Evolutionary conservation across 2,113 vertebrate genomes (phyloP), one percentile per base, ranked within the genome.

Genomic region (Seriola aureovittata): DNA sequence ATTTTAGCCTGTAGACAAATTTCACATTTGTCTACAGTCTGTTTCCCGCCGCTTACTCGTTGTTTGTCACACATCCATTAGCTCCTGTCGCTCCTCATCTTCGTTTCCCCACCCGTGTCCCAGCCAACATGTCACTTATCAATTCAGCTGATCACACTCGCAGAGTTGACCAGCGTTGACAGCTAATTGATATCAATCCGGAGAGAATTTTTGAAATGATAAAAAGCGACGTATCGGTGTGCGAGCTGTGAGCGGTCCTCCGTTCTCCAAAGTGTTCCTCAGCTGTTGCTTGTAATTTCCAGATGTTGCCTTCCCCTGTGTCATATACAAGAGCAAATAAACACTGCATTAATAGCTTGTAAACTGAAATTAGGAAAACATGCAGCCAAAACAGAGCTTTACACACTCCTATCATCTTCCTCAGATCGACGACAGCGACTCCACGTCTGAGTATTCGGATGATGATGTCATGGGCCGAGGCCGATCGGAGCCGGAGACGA

Each of bases 361-460:
- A 64, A 85, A 76, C 66, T 57, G 38, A 38, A 38, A 38, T 38
- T 38, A 38, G 46, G 55, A 59, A 67, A 80, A 74, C 46, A n/a
- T n/a, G 34, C 21, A 63, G 44, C 3, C 5, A 5, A 48, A 78
- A 46, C 1, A 10, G 4, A 48, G 14, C 70, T 17, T 64, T 12
- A 34, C 42, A 0, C 9, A 0, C 40, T 60, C 10, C 0, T 40
- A 0, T 69, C 19, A 1, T 75, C 64, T 48, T 62, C 50, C 44
- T 23, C 81, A 96, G 96, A 50, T 92, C 8, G 92, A 96, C 0
- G 95, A 97, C 57, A 95, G 95, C 19, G 97, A 97, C 85, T 96
- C 96, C 55, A 94, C 92, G 25, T 98, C 97, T 1, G 95, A 97
- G 1, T 94, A 96, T 64, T 99, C 97, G 0, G 97, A 99, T 29